Conservation (phyloP, 2,888 invertebrate genomes). For the Agapostemon virescens region DNA sequence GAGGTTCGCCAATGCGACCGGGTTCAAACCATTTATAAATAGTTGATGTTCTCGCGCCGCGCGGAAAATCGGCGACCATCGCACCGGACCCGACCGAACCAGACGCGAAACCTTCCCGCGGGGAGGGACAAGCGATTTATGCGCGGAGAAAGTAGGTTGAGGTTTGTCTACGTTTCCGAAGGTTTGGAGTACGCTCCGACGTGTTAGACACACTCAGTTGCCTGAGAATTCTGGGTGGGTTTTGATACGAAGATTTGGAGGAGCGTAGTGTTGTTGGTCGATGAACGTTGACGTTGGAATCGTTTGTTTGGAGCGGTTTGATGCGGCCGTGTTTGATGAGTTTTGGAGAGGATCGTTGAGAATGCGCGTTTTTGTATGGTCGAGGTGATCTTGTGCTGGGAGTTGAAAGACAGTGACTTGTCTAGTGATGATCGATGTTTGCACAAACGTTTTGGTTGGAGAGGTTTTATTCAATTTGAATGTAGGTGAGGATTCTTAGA, state of each 20-base stretch:
- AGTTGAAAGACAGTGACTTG: not conserved
- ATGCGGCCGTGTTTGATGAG: not conserved
- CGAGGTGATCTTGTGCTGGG: not conserved
- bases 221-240: not conserved
- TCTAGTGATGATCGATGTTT: not conserved
- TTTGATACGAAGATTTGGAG: not conserved
- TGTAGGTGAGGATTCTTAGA: too few species aligned
- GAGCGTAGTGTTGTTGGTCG: not conserved
- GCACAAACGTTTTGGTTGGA: not conserved
- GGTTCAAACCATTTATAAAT: constrained; percentile 78
- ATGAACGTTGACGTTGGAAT: too few species aligned
- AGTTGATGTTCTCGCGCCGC: constrained; percentile 72
- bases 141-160: constrained; percentile 11
- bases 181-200: not conserved
- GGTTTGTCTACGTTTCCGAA: not conserved
- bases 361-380: not conserved
- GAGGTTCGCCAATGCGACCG: constrained; percentile 77
- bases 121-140: not conserved
- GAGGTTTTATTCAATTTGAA: too few species aligned
- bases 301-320: too few species aligned
- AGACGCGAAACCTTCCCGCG: not conserved
- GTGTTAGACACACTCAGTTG: not conserved
- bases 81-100: constrained; percentile 45
- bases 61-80: constrained; percentile 68
- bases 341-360: not conserved